A percentile compares a stretch with the other conserved stretches of the same genome.
phyloP scores from a whole-genome alignment of 2,888 invertebrate species.

The Zelleria hepariella region DNA sequence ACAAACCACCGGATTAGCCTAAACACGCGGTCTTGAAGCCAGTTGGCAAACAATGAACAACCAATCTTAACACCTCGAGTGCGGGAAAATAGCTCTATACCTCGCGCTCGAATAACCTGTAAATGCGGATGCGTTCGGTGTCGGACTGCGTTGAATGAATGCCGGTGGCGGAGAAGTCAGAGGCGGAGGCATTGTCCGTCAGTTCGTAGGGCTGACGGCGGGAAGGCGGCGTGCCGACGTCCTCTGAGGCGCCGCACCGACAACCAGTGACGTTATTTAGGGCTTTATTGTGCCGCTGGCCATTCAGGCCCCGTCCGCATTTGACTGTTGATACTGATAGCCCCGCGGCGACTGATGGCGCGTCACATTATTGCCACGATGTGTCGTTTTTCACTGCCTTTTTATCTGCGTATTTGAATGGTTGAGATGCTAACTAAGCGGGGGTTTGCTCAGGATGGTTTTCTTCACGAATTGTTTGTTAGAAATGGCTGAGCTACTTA shows the following conservation, averaged over 20 bases:
- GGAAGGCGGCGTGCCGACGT: slow-evolving; percentile 34
- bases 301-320: slow-evolving; percentile 45
- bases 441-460: too few species aligned
- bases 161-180: slow-evolving; percentile 50
- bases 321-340: slow-evolving; percentile 49
- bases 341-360: slow-evolving; percentile 51
- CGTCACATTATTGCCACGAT: slow-evolving; percentile 32
- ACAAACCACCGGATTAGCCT: too few species aligned
- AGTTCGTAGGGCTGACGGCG: slow-evolving; percentile 38
- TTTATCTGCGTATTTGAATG: neutral
- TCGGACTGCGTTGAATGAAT: slow-evolving; percentile 33
- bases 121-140: slow-evolving; percentile 37
- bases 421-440: too few species aligned
- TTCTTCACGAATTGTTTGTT: too few species aligned
- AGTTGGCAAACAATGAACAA: neutral
- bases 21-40: too few species aligned
- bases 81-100: slow-evolving; percentile 1
- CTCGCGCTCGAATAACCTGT: slow-evolving; percentile 26
- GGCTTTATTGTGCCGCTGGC: slow-evolving; percentile 59
- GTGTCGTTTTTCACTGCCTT: neutral
- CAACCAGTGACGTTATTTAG: slow-evolving; percentile 59
- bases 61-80: neutral
- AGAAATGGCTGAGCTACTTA: too few species aligned
- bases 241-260: slow-evolving; percentile 59
- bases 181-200: slow-evolving; percentile 56